A percentile compares a stretch with the other conserved stretches of the same genome.
Evolutionary conservation across 1,140 invertebrate species (phyloP).

Genomic region (Homarus americanus): DNA sequence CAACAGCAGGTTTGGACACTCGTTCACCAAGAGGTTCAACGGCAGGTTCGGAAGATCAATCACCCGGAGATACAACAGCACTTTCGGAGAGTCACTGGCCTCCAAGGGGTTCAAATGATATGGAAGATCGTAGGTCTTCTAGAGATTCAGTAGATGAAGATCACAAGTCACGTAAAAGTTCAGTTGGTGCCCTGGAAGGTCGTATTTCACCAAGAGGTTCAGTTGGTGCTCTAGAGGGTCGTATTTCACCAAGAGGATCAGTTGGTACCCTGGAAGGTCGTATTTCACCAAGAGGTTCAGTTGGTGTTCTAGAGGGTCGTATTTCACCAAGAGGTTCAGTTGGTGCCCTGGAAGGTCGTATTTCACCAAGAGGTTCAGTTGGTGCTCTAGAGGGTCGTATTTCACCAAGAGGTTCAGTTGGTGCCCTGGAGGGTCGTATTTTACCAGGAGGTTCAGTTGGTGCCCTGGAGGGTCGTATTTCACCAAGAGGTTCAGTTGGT

Average conservation of each 20-base stretch:
- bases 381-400: background rate
- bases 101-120: slow-evolving; percentile 14
- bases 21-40: slow-evolving; percentile 4
- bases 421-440: background rate
- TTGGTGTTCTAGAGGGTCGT: background rate
- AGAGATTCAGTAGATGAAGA: slow-evolving; percentile 28
- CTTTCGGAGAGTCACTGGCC: background rate
- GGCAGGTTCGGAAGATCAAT: slow-evolving; percentile 18
- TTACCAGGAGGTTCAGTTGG: background rate
- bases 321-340: background rate
- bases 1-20: slow-evolving; percentile 18
- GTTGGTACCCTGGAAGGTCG: background rate
- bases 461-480: background rate
- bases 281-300: background rate
- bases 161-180: background rate
- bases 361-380: background rate
- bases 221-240: background rate
- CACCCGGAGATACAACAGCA: slow-evolving; percentile 16
- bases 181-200: background rate
- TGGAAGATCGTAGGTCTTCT: background rate
- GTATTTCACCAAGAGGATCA: slow-evolving; percentile 13
- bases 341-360: background rate
- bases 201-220: background rate
- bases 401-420: background rate
- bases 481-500: background rate